These are phyloP conservation scores for Ptychodera flava DNA, from an alignment of 35 echinoderm and acorn worm genomes.

Conservation along the genomic window DNA sequence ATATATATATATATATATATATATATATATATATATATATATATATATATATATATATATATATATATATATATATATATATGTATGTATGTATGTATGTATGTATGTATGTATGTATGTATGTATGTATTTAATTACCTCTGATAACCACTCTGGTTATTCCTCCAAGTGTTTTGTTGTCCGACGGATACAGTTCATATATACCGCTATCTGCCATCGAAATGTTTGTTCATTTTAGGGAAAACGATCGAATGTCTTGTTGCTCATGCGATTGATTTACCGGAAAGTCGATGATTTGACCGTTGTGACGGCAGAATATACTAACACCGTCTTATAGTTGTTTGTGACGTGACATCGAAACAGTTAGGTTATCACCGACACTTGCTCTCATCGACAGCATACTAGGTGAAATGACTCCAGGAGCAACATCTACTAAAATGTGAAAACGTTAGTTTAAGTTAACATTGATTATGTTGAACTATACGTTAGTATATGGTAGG, in stretches of 20 bases:
- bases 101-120: too few species aligned
- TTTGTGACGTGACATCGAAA: background rate
- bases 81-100: too few species aligned
- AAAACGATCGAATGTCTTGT: too few species aligned
- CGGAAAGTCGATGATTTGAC: too few species aligned
- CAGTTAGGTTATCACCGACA: background rate
- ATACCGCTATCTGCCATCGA: background rate
- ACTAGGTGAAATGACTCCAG: background rate
- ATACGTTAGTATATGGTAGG: too few species aligned
- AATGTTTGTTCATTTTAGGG: too few species aligned
- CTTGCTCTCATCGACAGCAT: background rate
- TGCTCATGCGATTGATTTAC: too few species aligned
- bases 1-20: too few species aligned
- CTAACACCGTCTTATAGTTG: background rate
- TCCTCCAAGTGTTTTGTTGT: background rate
- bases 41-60: too few species aligned
- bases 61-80: too few species aligned
- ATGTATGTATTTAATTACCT: too few species aligned
- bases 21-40: too few species aligned
- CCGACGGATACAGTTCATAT: background rate
- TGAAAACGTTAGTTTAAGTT: background rate
- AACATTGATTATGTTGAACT: background rate
- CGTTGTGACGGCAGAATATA: background rate
- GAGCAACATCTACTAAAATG: background rate
- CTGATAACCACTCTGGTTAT: background rate